Evolutionary conservation across 2,888 invertebrate species (phyloP).

Genomic region (Nowickia ferox): DNA sequence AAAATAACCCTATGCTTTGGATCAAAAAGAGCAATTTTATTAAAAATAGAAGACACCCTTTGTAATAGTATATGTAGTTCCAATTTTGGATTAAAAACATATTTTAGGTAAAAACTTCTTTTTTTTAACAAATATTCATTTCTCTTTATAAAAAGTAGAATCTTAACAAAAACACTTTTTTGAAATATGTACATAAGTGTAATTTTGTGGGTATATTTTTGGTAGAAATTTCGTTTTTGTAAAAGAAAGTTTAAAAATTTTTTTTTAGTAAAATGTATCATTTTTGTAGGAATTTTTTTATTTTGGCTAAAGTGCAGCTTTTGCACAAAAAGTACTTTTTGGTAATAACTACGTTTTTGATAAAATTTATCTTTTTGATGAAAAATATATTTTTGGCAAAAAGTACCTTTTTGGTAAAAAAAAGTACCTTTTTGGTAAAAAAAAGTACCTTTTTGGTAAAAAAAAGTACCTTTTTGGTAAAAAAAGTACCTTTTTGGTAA

Average conservation of each 20-base stretch:
- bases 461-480: not conserved
- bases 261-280: no score
- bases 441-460: not conserved
- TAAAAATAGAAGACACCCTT: no score
- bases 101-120: not conserved
- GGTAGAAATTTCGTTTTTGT: not conserved
- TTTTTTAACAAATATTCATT: not conserved
- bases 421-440: not conserved
- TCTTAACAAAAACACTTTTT: not conserved
- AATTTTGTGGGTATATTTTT: not conserved
- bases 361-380: no score
- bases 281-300: no score
- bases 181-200: not conserved
- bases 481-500: not conserved
- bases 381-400: not conserved
- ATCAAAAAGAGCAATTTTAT: no score
- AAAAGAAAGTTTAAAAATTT: no score
- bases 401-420: not conserved
- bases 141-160: not conserved
- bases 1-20: no score
- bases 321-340: not conserved
- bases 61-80: no score
- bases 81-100: no score
- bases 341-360: not conserved
- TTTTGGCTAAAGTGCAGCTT: no score